These are phyloP conservation scores for Tridacna gigas DNA, from an alignment of 2,888 invertebrate species.

Conservation along the genomic window DNA sequence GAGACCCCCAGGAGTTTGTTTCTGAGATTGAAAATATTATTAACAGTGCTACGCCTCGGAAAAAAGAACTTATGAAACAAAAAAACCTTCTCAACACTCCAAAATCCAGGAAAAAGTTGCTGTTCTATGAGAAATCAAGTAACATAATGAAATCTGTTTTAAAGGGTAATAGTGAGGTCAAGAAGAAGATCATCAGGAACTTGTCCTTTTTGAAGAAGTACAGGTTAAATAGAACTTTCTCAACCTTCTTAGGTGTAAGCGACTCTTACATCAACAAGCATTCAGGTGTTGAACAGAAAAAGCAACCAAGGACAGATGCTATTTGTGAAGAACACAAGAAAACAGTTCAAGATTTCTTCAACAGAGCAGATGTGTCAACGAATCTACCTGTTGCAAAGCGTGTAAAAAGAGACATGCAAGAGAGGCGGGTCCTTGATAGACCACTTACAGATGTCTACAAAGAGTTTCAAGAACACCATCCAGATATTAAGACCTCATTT, in stretches of 20 bases:
- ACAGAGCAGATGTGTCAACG: slow-evolving; percentile 40
- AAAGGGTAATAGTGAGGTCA: slow-evolving; percentile 11
- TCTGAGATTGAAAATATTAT: slow-evolving; percentile 26
- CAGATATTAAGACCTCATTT: slow-evolving; percentile 37
- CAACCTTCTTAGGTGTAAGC: slow-evolving; percentile 29
- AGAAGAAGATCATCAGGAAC: slow-evolving; percentile 31
- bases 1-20: slow-evolving; percentile 23
- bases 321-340: slow-evolving; percentile 21
- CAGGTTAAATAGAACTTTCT: slow-evolving; percentile 31
- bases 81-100: slow-evolving; percentile 34
- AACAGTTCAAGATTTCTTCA: slow-evolving; percentile 41
- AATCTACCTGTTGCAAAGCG: slow-evolving; percentile 37
- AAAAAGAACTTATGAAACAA: slow-evolving; percentile 22
- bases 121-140: slow-evolving; percentile 32
- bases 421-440: slow-evolving; percentile 42
- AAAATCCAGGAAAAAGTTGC: slow-evolving; percentile 29
- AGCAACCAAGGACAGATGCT: slow-evolving; percentile 48
- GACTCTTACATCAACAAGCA: slow-evolving; percentile 37
- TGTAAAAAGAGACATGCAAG: slow-evolving; percentile 37
- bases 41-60: slow-evolving; percentile 21
- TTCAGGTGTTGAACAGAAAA: slow-evolving; percentile 14
- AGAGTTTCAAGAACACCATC: slow-evolving; percentile 39
- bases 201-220: slow-evolving; percentile 35
- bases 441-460: slow-evolving; percentile 39
- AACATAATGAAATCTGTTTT: slow-evolving; percentile 12